phyloP scores from a whole-genome alignment of 1,140 invertebrate species.

The Amphibalanus amphitrite region DNA sequence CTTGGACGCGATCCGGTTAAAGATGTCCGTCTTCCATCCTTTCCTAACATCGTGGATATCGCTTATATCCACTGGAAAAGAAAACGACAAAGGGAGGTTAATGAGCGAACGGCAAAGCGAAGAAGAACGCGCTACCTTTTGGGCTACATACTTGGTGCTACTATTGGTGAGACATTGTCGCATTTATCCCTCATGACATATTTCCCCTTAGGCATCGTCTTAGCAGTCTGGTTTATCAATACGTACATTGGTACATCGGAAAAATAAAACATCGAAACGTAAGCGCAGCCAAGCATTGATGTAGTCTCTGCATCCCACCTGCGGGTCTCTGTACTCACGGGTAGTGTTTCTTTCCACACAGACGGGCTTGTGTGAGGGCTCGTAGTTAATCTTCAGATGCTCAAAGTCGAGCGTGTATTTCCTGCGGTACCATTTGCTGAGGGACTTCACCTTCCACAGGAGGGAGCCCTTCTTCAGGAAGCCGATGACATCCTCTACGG shows the following conservation, averaged over 20 bases:
- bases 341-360: constrained; percentile 18
- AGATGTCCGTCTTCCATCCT: constrained; percentile 32
- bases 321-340: too few relatives aligned
- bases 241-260: too few relatives aligned
- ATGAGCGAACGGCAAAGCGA: too few relatives aligned
- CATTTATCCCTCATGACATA: too few relatives aligned
- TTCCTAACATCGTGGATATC: constrained; percentile 30
- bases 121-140: too few relatives aligned
- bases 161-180: too few relatives aligned
- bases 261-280: too few relatives aligned
- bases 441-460: constrained; percentile 25
- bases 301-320: too few relatives aligned
- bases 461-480: constrained; percentile 21
- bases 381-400: constrained; percentile 21
- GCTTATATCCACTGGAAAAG: background rate
- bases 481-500: constrained; percentile 21
- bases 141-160: too few relatives aligned
- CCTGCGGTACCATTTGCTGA: constrained; percentile 23
- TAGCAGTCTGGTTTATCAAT: too few relatives aligned
- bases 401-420: constrained; percentile 23
- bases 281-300: too few relatives aligned
- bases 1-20: constrained; percentile 26
- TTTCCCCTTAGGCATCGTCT: too few relatives aligned
- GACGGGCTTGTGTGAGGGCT: constrained; percentile 22
- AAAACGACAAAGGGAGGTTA: background rate